Conservation (phyloP, 1,140 invertebrate genomes). For the Eriosoma lanigerum region DNA sequence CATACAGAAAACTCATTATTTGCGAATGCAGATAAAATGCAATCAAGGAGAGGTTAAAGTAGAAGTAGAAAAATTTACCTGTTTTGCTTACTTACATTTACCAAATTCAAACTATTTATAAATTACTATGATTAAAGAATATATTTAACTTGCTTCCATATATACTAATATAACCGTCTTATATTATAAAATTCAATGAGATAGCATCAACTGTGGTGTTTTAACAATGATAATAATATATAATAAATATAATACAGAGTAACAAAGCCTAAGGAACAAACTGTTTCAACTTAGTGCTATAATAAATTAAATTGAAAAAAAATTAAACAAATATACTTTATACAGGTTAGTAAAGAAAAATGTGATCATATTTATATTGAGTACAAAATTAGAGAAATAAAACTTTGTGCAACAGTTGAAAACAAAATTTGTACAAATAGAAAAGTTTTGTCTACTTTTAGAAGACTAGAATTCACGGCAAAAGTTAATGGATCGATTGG, state of each 20-base stretch:
- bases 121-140: too few relatives aligned
- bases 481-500: slow-evolving; percentile 17
- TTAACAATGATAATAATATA: background rate
- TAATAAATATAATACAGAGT: slow-evolving; percentile 28
- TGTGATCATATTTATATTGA: background rate
- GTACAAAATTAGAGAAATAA: background rate
- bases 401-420: slow-evolving; percentile 5
- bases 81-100: too few relatives aligned
- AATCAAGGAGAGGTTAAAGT: too few relatives aligned
- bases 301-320: slow-evolving; percentile 20
- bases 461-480: background rate
- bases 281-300: background rate
- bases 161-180: too few relatives aligned
- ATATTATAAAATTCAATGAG: too few relatives aligned
- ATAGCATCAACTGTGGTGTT: background rate
- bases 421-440: slow-evolving; percentile 21
- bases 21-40: too few relatives aligned
- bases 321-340: background rate
- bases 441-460: slow-evolving; percentile 21
- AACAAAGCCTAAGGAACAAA: slow-evolving; percentile 15
- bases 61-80: too few relatives aligned
- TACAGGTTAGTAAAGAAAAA: background rate
- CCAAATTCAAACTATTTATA: too few relatives aligned
- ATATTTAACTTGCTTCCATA: too few relatives aligned
- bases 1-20: too few relatives aligned